Evolutionary conservation across 2,888 invertebrate species (phyloP).

Genomic region (Operophtera brumata): DNA sequence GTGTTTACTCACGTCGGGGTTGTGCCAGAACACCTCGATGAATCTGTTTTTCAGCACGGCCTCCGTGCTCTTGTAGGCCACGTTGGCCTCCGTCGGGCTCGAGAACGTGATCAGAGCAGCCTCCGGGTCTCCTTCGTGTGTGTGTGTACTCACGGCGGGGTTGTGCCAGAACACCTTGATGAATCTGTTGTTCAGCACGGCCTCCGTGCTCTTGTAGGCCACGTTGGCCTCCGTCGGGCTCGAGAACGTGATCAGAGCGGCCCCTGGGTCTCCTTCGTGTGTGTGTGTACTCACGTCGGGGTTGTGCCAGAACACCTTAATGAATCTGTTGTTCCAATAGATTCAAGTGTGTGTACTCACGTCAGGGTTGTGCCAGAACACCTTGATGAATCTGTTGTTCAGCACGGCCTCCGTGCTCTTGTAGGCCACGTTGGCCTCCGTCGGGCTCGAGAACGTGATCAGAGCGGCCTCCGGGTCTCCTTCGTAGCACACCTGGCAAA

Average conservation of each 20-base stretch:
- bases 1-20: too few species aligned
- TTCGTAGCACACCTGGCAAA: conserved; percentile 84
- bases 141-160: too few species aligned
- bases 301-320: conserved; percentile 98
- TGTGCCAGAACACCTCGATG: too few species aligned
- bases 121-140: conserved; percentile 93
- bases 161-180: too few species aligned
- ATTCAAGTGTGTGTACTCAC: conserved; percentile 37
- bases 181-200: conserved; percentile 97
- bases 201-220: conserved; percentile 97
- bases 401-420: conserved; percentile 98
- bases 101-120: conserved; percentile 97
- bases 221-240: conserved; percentile 94
- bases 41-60: conserved; percentile 98
- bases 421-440: conserved; percentile 96
- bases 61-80: conserved; percentile 97
- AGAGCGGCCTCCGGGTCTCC: conserved; percentile 96
- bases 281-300: conserved; percentile 63
- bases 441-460: conserved; percentile 93
- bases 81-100: conserved; percentile 93
- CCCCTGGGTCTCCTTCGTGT: conserved; percentile 94
- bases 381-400: conserved; percentile 98
- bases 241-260: conserved; percentile 95
- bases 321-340: conserved; percentile 82
- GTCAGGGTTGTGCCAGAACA: conserved; percentile 94